Percentiles rank a stretch among this genome's conserved stretches.
These are phyloP conservation scores for Urechis unicinctus DNA, from an alignment of 2,888 invertebrate species.

Conservation along the genomic window DNA sequence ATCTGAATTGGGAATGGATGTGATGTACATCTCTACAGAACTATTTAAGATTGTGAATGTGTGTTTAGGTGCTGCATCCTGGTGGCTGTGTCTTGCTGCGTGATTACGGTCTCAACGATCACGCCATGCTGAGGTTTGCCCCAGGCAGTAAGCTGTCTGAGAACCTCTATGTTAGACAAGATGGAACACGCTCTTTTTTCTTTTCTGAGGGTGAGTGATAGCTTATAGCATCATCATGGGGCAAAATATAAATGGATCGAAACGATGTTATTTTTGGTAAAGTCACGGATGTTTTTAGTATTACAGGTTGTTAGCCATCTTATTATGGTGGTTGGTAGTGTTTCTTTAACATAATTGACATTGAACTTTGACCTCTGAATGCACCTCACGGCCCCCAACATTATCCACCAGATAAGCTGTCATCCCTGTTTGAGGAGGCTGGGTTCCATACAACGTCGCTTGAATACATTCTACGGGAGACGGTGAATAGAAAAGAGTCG, in stretches of 20 bases:
- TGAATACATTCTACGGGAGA: conserved; percentile 77
- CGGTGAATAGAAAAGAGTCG: conserved; percentile 86
- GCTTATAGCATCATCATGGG: too few species aligned
- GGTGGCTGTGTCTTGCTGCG: conserved; percentile 80
- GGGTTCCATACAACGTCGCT: conserved; percentile 69
- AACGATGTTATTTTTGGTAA: neutral
- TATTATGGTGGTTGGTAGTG: neutral
- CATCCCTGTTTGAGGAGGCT: conserved; percentile 59
- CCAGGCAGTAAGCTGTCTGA: too few species aligned
- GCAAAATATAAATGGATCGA: too few species aligned
- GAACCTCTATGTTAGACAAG: conserved; percentile 91
- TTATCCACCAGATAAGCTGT: conserved; percentile 60
- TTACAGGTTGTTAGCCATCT: neutral
- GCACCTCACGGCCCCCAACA: too few species aligned
- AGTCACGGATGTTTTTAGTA: neutral
- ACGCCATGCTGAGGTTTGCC: conserved; percentile 93
- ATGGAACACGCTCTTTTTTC: conserved; percentile 76
- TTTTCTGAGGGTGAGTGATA: conserved; percentile 41
- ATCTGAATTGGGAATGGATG: too few species aligned
- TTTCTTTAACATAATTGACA: neutral
- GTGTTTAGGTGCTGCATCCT: conserved; percentile 52
- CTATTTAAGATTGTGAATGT: too few species aligned
- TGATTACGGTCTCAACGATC: conserved; percentile 92
- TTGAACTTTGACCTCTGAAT: too few species aligned
- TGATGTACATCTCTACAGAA: too few species aligned